Percentiles rank a stretch among this genome's conserved stretches.
Conservation (phyloP, 2,888 invertebrate species). For the Scrobipalpa costella region DNA sequence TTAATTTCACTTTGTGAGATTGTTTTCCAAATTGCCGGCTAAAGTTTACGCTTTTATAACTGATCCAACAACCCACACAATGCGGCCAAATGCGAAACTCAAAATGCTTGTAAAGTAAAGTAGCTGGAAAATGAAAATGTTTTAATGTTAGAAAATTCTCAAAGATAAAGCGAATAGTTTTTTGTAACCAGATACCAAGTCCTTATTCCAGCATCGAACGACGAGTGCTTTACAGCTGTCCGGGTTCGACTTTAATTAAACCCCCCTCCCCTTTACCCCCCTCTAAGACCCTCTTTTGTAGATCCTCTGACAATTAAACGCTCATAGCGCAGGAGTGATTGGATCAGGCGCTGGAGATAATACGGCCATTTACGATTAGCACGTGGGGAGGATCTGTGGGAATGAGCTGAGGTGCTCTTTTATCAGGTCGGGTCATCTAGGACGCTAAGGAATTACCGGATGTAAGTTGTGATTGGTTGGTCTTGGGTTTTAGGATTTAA, state of each 20-base stretch:
- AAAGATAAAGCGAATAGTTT: not conserved
- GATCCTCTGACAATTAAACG: conserved; percentile 36
- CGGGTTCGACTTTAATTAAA: conserved; percentile 42
- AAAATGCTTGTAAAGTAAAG: too few relatives aligned
- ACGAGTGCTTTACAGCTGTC: conserved; percentile 45
- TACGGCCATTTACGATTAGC: not conserved
- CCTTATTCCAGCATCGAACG: conserved; percentile 8
- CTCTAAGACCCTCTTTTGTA: not conserved
- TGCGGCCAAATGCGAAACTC: too few relatives aligned
- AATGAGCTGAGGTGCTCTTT: not conserved
- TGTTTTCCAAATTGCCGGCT: too few relatives aligned
- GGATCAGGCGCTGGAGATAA: conserved; percentile 9
- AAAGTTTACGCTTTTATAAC: too few relatives aligned
- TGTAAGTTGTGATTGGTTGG: too few relatives aligned
- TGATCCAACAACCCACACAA: too few relatives aligned
- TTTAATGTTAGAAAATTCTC: too few relatives aligned
- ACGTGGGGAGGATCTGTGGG: not conserved
- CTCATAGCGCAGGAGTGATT: conserved; percentile 32
- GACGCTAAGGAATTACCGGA: not conserved
- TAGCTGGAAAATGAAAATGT: too few relatives aligned
- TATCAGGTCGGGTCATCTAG: not conserved
- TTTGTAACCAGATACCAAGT: conserved; percentile 5
- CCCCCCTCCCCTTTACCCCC: conserved; percentile 25
- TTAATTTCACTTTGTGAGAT: too few relatives aligned
- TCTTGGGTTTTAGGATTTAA: too few relatives aligned